Conservation (phyloP, 2,888 invertebrate species). For the Erebia epiphron region DNA sequence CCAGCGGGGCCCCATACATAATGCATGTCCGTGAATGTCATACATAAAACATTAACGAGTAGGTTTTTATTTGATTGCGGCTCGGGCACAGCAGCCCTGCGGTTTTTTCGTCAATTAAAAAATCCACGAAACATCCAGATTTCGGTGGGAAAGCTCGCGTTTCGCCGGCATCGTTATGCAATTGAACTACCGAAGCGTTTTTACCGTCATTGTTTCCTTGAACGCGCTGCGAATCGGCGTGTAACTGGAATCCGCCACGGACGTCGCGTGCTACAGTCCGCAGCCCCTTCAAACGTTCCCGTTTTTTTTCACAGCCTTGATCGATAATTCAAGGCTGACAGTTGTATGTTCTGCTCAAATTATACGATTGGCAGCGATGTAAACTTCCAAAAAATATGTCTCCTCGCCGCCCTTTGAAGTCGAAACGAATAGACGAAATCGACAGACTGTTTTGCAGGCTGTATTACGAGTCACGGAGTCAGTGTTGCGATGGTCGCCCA, state of each 20-base stretch:
- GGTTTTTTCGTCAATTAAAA: conserved; percentile 69
- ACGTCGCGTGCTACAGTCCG: conserved; percentile 48
- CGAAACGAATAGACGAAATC: conserved; percentile 14
- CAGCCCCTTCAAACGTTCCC: conserved; percentile 47
- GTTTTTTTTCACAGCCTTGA: conserved; percentile 51
- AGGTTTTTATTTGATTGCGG: conserved; percentile 80
- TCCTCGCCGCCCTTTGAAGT: conserved; percentile 21
- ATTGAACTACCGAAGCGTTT: conserved; percentile 64
- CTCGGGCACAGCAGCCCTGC: conserved; percentile 62
- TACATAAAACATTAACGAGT: conserved; percentile 81
- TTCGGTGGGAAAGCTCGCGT: conserved; percentile 75
- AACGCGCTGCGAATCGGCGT: conserved; percentile 57
- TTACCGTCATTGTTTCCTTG: conserved; percentile 55
- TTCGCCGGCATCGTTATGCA: conserved; percentile 59
- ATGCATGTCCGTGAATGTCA: conserved; percentile 73
- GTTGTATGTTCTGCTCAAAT: conserved; percentile 36
- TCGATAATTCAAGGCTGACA: conserved; percentile 52
- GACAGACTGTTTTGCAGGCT: conserved; percentile 26
- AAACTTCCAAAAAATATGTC: conserved; percentile 28
- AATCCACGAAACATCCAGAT: conserved; percentile 60
- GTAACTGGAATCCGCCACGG: conserved; percentile 52
- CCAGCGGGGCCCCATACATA: conserved; percentile 78
- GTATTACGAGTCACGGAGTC: conserved; percentile 38
- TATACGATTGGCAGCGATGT: conserved; percentile 27
- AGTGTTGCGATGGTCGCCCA: conserved; percentile 70